Base-by-base conservation (phyloP, 1,140 invertebrate species). In the Adelges cooleyi region DNA sequence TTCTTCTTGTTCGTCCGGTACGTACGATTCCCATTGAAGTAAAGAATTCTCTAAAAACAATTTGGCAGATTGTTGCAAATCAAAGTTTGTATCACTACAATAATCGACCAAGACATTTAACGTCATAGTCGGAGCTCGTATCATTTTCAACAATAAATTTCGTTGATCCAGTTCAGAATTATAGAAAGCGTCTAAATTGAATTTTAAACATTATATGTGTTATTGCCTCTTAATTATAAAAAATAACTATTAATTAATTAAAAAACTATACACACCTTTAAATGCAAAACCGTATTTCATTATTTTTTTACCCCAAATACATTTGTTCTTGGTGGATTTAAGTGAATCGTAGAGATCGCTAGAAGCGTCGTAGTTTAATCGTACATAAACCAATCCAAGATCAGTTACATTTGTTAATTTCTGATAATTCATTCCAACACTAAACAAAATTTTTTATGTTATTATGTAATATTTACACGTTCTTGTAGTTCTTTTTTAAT, bases 21-120 rank as follows among this genome's bases (percentile, higher is more conserved):
- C 72, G 25, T 53, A 70, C n/a, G 77, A 76, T 62, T 72, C 68
- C 77, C 77, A 78, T 9, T 68, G 69, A 65, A 71, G 72, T 27
- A 78, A 38, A 25, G 73, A 50, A 5, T 69, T 69, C 70, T 75
- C 56, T 17, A 78, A 66, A 67, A 75, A 78, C 22, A 71, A 66
- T n/a, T 73, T 66, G 2, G 74, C 70, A 27, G 75, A 76, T 48
- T 75, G 72, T 54, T 75, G 70, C 2, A 68, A 22, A 56, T 76
- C 68, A 53, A 78, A 73, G 4, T 70, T 68, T 52, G 77, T 75
- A 65, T 72, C 69, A 4, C 18, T 17, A 42, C 75, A 77, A 50
- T 74, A 78, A 10, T 77, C 71, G 52, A 70, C 54, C 23, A 76
- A 62, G 5, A 75, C 46, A 15, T 70, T 22, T 18, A 75, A 65